phyloP scores from a whole-genome alignment of 2,888 invertebrate species.

The Scotopteryx bipunctaria region DNA sequence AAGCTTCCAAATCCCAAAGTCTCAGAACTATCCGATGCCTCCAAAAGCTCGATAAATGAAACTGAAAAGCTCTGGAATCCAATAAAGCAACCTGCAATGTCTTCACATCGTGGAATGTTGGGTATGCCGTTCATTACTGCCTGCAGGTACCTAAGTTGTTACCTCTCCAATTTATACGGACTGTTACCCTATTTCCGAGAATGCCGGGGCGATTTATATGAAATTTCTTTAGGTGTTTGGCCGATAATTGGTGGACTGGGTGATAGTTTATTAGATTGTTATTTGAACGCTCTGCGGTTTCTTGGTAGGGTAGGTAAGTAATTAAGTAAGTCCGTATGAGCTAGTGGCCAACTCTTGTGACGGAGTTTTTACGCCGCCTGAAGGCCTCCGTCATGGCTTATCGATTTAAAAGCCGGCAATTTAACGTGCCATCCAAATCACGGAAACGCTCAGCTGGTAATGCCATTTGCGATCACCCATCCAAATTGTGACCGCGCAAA shows the following conservation, averaged over 20 bases:
- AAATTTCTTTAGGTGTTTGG: slow-evolving; percentile 55
- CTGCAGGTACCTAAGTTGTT: slow-evolving; percentile 66
- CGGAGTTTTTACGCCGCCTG: no score
- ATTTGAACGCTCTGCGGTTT: background rate
- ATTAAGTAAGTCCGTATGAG: no score
- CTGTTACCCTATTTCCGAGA: slow-evolving; percentile 46
- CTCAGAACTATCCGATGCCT: slow-evolving; percentile 40
- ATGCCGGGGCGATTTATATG: slow-evolving; percentile 54
- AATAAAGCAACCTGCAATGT: slow-evolving; percentile 72
- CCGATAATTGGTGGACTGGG: slow-evolving; percentile 11
- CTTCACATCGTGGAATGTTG: slow-evolving; percentile 49
- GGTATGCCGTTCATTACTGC: slow-evolving; percentile 74
- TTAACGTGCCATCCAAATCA: no score
- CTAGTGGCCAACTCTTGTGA: no score
- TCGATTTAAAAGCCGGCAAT: no score
- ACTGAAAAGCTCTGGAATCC: slow-evolving; percentile 60
- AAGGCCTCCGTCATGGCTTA: no score
- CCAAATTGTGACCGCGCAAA: no score
- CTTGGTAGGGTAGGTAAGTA: background rate
- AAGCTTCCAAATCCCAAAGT: slow-evolving; percentile 1
- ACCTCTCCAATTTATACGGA: slow-evolving; percentile 59
- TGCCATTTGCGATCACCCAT: no score
- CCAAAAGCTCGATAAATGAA: slow-evolving; percentile 60
- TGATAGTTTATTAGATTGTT: slow-evolving; percentile 1
- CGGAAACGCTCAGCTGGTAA: no score